Base-by-base conservation (phyloP, 2,888 invertebrate species). In the Ptilodon capucinus region DNA sequence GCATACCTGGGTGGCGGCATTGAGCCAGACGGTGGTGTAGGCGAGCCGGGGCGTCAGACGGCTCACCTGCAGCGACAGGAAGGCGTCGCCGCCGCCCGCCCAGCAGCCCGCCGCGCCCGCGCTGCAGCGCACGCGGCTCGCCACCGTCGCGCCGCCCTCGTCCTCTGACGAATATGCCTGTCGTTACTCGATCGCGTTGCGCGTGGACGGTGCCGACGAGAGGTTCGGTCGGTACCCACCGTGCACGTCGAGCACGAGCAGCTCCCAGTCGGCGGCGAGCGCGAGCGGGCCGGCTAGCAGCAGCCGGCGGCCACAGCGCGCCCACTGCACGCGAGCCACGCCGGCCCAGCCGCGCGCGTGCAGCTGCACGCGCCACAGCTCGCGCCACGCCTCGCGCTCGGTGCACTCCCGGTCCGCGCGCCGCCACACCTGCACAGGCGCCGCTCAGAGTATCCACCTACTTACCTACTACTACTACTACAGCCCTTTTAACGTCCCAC, bases 11-110 rank as follows among this genome's bases (percentile, higher is more conserved):
- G 79, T 71, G 42, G 83, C 79, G 16, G 86, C 69, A 54, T 81
- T 82, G 34, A 84, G 76, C 79, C 84, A 79, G 30, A 87, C 76
- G 14, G 81, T 76, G 59, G 86, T 82, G 64, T 64, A 54, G 46
- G 74, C 79, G 32, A 71, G 65, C 3, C 61, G 52, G 8, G 76
- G 76, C 30, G 80, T 83, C 40, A 81, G 64, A 42, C 66, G 66
- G 25, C 60, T 62, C 62, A 76, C 73, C 60, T 76, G 72, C 51
- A 84, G 71, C 44, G 86, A 70, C 19, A 86, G 65, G 62, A 80
- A 86, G 23, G 73, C 68, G 38, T 46, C 70, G 11, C 71, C 79
- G 4, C 42, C 63, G 49, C 68, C 73, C 36, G 68, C 72, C 73
- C 75, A 74, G 71, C 80, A 74, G 4, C 75, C 79, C 17, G 67